Evolutionary conservation across 1,140 invertebrate genomes (phyloP).

Genomic region (Orchestia grillus): DNA sequence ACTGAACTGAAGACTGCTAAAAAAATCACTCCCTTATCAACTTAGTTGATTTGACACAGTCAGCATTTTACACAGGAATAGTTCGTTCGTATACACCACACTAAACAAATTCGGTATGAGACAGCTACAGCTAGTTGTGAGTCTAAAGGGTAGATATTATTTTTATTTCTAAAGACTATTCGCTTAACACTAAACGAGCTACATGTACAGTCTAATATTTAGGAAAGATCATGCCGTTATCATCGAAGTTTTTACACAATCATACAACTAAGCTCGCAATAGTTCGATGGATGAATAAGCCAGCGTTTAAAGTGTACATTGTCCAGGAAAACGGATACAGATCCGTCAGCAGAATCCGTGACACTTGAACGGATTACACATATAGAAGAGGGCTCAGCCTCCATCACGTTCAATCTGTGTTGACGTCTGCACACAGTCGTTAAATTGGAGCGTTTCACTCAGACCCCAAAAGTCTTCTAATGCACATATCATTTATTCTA

Average conservation of each 20-base stretch:
- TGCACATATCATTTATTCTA: background rate
- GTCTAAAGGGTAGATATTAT: background rate
- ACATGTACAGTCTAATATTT: constrained; percentile 51
- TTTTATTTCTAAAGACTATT: constrained; percentile 42
- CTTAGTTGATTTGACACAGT: background rate
- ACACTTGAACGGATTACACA: background rate
- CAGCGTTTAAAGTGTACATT: background rate
- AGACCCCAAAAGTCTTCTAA: background rate
- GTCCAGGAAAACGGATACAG: background rate
- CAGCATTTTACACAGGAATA: background rate
- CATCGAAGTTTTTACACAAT: constrained; percentile 11
- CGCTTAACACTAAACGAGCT: constrained; percentile 14
- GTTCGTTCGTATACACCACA: constrained; percentile 31
- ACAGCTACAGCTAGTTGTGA: constrained; percentile 15
- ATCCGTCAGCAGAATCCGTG: background rate
- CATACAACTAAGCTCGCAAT: constrained; percentile 41
- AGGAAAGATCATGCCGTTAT: constrained; percentile 2
- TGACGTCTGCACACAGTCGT: background rate
- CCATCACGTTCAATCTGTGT: background rate
- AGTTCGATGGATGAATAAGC: background rate
- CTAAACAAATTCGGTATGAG: constrained; percentile 29
- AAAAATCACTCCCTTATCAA: background rate
- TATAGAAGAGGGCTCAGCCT: background rate
- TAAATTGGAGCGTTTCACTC: background rate
- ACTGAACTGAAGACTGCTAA: background rate